Evolutionary conservation across 2,888 invertebrate genomes (phyloP), one percentile per base, ranked within the genome.

Genomic region (Platynereis dumerilii): DNA sequence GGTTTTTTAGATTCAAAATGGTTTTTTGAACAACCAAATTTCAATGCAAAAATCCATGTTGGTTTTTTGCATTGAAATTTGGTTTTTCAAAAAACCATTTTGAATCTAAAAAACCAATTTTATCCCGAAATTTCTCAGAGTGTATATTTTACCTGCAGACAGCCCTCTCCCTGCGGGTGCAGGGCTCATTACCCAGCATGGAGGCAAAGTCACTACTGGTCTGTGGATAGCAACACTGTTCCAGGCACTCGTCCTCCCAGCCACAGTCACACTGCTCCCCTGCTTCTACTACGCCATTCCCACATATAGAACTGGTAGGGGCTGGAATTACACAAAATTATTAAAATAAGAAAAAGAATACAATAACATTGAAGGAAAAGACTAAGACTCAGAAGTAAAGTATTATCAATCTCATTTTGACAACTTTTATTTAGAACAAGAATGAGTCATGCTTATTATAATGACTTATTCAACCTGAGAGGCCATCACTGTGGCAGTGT

Each of bases 231-330:
- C 98, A 99, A 68, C 89, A 91, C 78, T 93, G 91, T 65, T 85
- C 90, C 64, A 91, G 90, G 85, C 98, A 99, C 80, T 98, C 97
- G n/a, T 90, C 90, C 72, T 92, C 91, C 81, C 95, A 97, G 58
- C 98, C 98, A 84, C 98, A 99, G 84, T 99, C 99, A 82, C 99
- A 99, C 85, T 98, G 94, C 86, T 99, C 99, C 57, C 94, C 95
- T 28, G 91, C 92, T 83, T 99, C 99, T 0, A 96, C 96, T 77
- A 99, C 96, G 86, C 96, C 96, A 86, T 99, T 99, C 62, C 99
- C 99, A 85, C 99, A 99, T 88, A 98, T 96, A 39, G 96, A 93
- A 64, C 90, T 91, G 10, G 67, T 69, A 12, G 65, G 70, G 17
- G 57, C 71, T 72, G 62, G 1, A 64, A 57, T n/a, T n/a, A n/a